Evolutionary conservation across 2,113 vertebrate genomes (phyloP), one percentile per base, ranked within the genome.

Genomic region (Pluvialis apricaria): DNA sequence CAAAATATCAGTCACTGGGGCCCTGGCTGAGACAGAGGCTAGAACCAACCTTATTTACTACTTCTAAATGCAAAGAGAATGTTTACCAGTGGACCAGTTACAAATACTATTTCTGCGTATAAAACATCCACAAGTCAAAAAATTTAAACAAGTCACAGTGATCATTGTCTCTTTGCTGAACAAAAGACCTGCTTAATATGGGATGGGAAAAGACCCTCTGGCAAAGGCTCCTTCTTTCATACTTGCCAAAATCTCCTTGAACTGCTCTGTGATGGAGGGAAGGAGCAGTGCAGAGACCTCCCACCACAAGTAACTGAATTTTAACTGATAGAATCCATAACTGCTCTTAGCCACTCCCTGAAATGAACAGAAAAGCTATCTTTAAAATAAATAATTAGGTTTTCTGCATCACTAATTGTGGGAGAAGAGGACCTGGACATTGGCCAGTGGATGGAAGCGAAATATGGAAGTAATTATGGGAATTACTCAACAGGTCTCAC

Each of bases 401-500:
- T 87, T 87, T 86, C 61, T 88, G 19, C 19, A 68, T 69, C 24
- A 26, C 40, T 61, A 20, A 49, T 29, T 38, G 28, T 69, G 44
- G 31, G 29, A 90, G 72, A 78, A 79, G 32, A 95, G 15, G 62
- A 83, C 52, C 34, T 55, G 34, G 40, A 82, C 29, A 26, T 81
- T 75, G 61, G 68, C 18, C 36, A 64, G 49, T 16, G 25, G 47
- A 51, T 45, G 55, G 25, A 88, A 94, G 49, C 54, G 65, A 73
- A 89, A 86, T 58, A 57, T 66, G 68, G 77, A 87, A 93, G 34
- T 45, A 80, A 88, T 90, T 90, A 75, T 7, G 26, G 55, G 36
- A 95, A 73, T 92, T 92, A 70, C 45, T 73, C 55, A 93, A 92
- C 16, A 94, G 71, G 44, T 70, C 31, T 83, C 42, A 55, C 32